These are phyloP conservation scores for Sternotherus odoratus DNA, from an alignment of 2,797 vertebrate genomes.

Conservation along the genomic window DNA sequence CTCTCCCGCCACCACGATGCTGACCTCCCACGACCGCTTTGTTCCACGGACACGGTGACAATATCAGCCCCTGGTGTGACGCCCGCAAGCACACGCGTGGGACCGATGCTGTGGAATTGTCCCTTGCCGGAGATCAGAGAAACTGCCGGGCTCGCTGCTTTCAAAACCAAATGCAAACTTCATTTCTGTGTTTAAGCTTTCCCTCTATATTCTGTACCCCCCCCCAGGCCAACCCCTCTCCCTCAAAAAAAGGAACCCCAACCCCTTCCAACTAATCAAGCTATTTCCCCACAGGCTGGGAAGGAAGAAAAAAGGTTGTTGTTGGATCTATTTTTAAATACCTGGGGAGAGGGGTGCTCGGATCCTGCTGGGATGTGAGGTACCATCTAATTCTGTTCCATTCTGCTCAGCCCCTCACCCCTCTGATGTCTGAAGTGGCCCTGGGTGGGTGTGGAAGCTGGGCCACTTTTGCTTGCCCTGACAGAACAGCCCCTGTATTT, in stretches of 20 bases:
- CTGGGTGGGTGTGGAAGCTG: not conserved
- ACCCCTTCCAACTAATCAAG: not conserved
- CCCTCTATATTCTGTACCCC: too few species aligned
- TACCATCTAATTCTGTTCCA: not conserved
- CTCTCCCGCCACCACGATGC: too few species aligned
- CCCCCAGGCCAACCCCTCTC: too few species aligned
- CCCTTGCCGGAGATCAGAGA: not conserved
- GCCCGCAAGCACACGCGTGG: not conserved
- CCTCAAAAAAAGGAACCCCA: not conserved
- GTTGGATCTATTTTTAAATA: not conserved
- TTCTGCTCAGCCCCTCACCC: not conserved
- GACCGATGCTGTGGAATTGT: not conserved
- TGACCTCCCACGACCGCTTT: too few species aligned
- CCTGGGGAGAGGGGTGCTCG: not conserved
- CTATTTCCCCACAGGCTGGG: not conserved
- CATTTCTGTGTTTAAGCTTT: not conserved
- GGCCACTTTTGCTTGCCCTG: rapidly evolving
- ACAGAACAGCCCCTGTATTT: not conserved
- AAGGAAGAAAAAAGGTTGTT: not conserved
- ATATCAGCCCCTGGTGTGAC: not conserved
- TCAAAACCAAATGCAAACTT: not conserved
- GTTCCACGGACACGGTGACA: not conserved
- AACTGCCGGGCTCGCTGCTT: not conserved
- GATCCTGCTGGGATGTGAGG: not conserved
- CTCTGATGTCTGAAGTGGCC: not conserved